Base-by-base conservation (phyloP, 2,888 invertebrate genomes). In the Pseudococcus jackbeardsleyi region DNA sequence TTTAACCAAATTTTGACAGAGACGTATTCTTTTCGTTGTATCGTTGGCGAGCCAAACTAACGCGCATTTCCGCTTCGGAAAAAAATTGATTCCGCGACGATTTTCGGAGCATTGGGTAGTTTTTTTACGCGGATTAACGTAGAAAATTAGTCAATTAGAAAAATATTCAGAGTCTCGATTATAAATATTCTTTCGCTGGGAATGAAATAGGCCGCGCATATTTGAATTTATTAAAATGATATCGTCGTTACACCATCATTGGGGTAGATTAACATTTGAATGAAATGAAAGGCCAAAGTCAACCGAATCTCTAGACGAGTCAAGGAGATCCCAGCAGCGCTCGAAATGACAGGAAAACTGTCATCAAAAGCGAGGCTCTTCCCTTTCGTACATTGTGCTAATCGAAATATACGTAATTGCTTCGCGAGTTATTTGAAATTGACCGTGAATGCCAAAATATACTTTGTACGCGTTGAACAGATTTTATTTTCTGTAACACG, bases 71-170 rank as follows among this genome's bases (percentile, higher is more conserved):
- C 72, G 33, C 33, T 33, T 33, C 3, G n/a, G n/a, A n/a, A 33
- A 72, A 9, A 68, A 72, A 72, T 72, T 72, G 72, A 72, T 72
- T 72, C 33, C 3, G 15, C 11, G 22, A 22, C 9, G 22, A 22
- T 64, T 64, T 64, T 12, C 8, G 22, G 8, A 64, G 22, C 12
- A 64, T 11, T 22, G 64, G 22, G 22, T 22, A 64, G 22, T 64
- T 22, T 64, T 64, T 64, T 33, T 33, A 33, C 26, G 26, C 22
- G 22, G 3, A 22, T 64, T 22, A 64, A 11, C 64, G 19, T 22
- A 9, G 64, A 64, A 64, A 64, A 64, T 64, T 64, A 64, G 64
- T 64, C 64, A 64, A 64, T 64, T 64, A 64, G 64, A 64, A 22
- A 64, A 64, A 64, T 64, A 64, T 64, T 64, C 64, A 22, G 19